Evolutionary conservation across 2,113 vertebrate species (phyloP), one percentile per base, ranked within the genome.

Genomic region (Gymnarchus niloticus): DNA sequence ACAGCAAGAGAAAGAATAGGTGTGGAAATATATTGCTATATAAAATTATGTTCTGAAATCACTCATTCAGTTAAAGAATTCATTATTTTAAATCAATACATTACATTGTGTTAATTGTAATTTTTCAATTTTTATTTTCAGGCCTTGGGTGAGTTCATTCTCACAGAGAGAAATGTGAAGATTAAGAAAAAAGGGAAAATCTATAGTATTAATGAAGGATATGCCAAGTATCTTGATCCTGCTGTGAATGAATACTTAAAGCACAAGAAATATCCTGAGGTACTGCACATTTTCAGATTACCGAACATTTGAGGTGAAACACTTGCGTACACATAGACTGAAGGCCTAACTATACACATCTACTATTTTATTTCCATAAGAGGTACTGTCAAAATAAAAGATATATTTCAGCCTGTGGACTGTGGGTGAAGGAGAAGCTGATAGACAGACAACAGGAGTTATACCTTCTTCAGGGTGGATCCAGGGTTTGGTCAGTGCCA

Each of bases 191-290:
- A 95, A 86, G 97, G 97, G 21, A 98, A 98, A 88, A 94, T 95
- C 87, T 99, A 97, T 92, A 99, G 98, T 87, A 88, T 99, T 48
- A 99, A 99, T n/a, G 98, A 99, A 88, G 97, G 98, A 56, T 98
- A 99, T 86, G 96, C 97, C 0, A 98, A 97, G 84, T 98, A 99
- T 92, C 98, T 99, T 89, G 96, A 98, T 84, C 94, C 95, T 8
- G 96, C 95, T 83, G 92, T 98, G 85, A 96, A 95, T 19, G 96
- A 97, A 54, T 99, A 98, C 87, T 90, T 99, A 86, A 94, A 98
- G 83, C 96, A 94, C 92, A 99, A 99, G 94, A 99, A 99, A 93
- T 96, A 96, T 88, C 98, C 98, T 0, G 95, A 97, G 96, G 98
- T 99, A 93, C 94, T 94, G 73, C 12, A 3, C 49, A 0, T 28